Conservation (phyloP, 1,140 invertebrate species). For the Zaprionus davidi region DNA sequence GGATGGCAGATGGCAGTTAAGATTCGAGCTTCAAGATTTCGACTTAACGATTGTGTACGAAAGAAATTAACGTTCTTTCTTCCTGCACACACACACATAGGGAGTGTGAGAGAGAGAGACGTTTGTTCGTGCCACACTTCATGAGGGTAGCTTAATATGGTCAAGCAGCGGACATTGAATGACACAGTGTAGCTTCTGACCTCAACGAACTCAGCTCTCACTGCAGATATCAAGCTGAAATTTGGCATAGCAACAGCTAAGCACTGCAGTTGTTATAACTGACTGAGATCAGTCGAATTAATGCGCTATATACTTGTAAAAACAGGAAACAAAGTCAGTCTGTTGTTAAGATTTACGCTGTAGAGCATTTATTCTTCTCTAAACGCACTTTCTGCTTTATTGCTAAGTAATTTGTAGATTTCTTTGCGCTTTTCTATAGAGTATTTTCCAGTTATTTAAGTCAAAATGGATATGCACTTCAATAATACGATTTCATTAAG, state of each 20-base stretch:
- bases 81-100: background rate
- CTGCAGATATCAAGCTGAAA: background rate
- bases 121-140: background rate
- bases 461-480: background rate
- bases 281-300: background rate
- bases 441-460: background rate
- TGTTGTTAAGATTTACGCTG: background rate
- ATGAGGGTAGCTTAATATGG: background rate
- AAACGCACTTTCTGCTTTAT: too few relatives aligned
- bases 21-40: conserved; percentile 47
- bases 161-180: background rate
- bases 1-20: conserved; percentile 39
- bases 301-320: background rate
- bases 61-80: conserved; percentile 30
- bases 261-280: background rate
- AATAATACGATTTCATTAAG: background rate
- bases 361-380: too few relatives aligned
- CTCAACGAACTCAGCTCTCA: background rate
- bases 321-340: background rate
- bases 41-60: conserved; percentile 40
- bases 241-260: background rate
- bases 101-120: background rate
- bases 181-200: background rate
- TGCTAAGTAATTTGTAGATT: background rate
- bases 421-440: background rate